A percentile compares a stretch with the other conserved stretches of the same genome.
Evolutionary conservation across 1,140 invertebrate species (phyloP).

Genomic region (Hesperophylax magnus): DNA sequence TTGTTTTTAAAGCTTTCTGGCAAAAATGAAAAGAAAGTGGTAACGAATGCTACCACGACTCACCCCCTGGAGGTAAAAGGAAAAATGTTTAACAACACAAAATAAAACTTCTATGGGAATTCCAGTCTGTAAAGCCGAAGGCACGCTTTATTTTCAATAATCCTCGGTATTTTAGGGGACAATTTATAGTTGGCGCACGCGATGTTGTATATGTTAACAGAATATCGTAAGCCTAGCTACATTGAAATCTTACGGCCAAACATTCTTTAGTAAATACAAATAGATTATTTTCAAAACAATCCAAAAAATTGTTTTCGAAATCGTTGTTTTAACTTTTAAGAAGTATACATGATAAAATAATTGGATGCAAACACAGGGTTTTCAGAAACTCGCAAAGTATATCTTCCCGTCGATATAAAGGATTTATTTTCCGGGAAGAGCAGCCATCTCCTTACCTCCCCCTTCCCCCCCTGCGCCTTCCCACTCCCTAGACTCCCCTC

Average conservation of each 20-base stretch:
- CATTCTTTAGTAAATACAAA: background rate
- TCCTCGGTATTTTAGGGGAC: constrained; percentile 31
- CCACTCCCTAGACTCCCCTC: background rate
- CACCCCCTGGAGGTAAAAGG: background rate
- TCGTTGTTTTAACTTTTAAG: too few species aligned
- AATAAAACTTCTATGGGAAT: constrained; percentile 15
- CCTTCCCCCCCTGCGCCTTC: background rate
- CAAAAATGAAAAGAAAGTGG: constrained; percentile 13
- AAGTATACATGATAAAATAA: too few species aligned
- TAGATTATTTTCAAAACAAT: too few species aligned
- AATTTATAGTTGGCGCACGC: constrained; percentile 41
- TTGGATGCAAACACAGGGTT: too few species aligned
- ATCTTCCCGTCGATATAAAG: too few species aligned
- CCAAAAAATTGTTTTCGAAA: too few species aligned
- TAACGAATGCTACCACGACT: constrained; percentile 12
- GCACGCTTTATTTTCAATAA: constrained; percentile 44
- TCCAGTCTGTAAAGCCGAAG: constrained; percentile 12
- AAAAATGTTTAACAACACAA: constrained; percentile 23
- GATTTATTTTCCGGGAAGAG: background rate
- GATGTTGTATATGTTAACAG: constrained; percentile 32
- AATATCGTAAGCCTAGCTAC: background rate
- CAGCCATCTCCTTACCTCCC: background rate
- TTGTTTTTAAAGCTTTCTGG: constrained; percentile 22
- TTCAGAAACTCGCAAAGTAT: too few species aligned
- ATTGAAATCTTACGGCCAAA: constrained; percentile 24